These are phyloP conservation scores for Acronicta aceris DNA, from an alignment of 2,888 invertebrate genomes.

Conservation along the genomic window DNA sequence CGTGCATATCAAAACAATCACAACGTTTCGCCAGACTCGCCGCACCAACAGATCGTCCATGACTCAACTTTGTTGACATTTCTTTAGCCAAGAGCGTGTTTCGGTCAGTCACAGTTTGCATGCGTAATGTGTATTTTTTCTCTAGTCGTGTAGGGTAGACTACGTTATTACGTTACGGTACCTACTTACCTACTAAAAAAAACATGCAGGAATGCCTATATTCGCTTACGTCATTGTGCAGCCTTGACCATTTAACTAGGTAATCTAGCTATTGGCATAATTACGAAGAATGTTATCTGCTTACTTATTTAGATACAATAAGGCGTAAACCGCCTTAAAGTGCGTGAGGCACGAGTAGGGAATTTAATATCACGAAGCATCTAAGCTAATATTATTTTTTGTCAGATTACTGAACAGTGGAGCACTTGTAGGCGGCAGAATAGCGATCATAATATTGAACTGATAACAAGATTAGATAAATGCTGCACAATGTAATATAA, in stretches of 20 bases:
- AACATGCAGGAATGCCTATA: constrained; percentile 52
- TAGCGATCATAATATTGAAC: constrained; percentile 81
- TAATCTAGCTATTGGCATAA: constrained; percentile 38
- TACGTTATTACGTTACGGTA: neutral
- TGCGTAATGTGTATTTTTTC: constrained; percentile 14
- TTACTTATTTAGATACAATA: constrained; percentile 39
- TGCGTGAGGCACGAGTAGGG: constrained; percentile 48
- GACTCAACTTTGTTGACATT: constrained; percentile 55
- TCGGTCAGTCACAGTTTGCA: neutral
- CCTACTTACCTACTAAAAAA: constrained; percentile 3
- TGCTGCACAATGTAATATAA: constrained; percentile 71
- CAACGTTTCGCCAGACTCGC: constrained; percentile 40
- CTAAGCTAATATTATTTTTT: constrained; percentile 51
- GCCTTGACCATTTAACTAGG: constrained; percentile 78
- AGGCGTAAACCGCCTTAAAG: constrained; percentile 40
- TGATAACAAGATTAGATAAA: constrained; percentile 85
- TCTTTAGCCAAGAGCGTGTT: constrained; percentile 42
- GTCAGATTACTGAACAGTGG: constrained; percentile 59
- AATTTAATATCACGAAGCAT: constrained; percentile 49
- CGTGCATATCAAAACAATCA: constrained; percentile 77
- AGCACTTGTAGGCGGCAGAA: constrained; percentile 69
- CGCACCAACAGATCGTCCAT: constrained; percentile 29
- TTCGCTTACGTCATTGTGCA: constrained; percentile 76
- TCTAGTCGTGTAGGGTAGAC: neutral
- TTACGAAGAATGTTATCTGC: constrained; percentile 44